Evolutionary conservation across 2,797 vertebrate species (phyloP), one percentile per base, ranked within the genome.

Genomic region (Lithobates sylvaticus): DNA sequence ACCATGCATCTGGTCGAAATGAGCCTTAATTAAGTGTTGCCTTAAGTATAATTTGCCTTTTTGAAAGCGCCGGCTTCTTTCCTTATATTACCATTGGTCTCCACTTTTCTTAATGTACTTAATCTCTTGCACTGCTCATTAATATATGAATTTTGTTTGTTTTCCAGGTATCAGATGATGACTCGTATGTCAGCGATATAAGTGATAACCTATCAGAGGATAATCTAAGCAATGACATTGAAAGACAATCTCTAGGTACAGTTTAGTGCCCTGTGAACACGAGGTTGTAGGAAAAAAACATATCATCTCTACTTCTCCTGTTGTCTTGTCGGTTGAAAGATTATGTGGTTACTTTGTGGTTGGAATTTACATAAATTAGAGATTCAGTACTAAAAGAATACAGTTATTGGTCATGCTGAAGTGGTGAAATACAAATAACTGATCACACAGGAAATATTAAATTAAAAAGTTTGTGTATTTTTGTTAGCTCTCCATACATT

Each of bases 161-260:
- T 88, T 86, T 64, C 90, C 54, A 99, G 98, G 94, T 93, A 84
- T 99, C 98, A 0, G 98, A 99, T 70, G 97, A 99, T 91, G 98
- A 99, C 87, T 99, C 98, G 0, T 98, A 98, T 47, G 96, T 96
- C 88, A 99, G 98, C 88, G 98, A 99, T 91, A 92, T 99, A 89
- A 99, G 98, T 91, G 98, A 99, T 92, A 99, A 98, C 85, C 92
- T 96, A 88, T 99, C 98, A 44, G 94, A 98, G 94, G 98, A 99
- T 91, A 98, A 98, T 92, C 94, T 98, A 88, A 97, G 95, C 92
- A 97, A 96, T 16, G 96, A 97, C 73, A 93, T 94, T 29, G 97
- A 96, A 92, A 93, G 93, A 78, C 94, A 94, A 82, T 94, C 94
- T 16, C 90, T 95, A 88, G 93, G 95, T 95, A 92, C 29, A 16